These are phyloP conservation scores for Limonius californicus DNA, from an alignment of 1,140 invertebrate species.

Conservation along the genomic window DNA sequence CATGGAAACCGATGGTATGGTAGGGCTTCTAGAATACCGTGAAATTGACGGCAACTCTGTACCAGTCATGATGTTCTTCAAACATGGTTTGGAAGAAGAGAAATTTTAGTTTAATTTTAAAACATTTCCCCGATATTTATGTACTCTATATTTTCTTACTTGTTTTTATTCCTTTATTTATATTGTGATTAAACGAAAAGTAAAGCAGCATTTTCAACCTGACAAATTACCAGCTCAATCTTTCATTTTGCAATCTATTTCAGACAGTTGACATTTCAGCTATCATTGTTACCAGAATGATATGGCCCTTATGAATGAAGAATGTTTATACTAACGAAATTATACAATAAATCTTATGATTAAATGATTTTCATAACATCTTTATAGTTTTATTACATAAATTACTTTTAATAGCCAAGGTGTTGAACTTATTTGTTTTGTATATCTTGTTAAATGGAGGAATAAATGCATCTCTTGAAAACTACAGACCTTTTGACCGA, in stretches of 20 bases:
- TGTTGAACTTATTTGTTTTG: no score
- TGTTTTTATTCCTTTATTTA: slow-evolving; percentile 7
- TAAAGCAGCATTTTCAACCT: neutral
- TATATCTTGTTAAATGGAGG: no score
- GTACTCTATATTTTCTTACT: neutral
- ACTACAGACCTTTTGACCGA: no score
- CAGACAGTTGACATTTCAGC: no score
- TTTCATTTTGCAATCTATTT: no score
- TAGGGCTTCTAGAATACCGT: slow-evolving; percentile 90
- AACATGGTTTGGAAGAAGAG: slow-evolving; percentile 91
- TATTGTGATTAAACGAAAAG: no score
- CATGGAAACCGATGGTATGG: slow-evolving; percentile 90
- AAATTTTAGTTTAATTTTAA: slow-evolving; percentile 67
- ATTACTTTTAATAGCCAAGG: no score
- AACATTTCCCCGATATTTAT: neutral
- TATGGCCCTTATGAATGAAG: neutral
- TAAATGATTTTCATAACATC: no score
- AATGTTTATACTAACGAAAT: neutral
- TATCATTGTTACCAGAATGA: neutral
- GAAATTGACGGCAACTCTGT: slow-evolving; percentile 77
- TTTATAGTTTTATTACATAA: no score
- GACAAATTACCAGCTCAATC: neutral
- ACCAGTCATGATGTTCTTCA: slow-evolving; percentile 92
- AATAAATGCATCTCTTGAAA: no score
- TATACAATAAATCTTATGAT: neutral